A percentile compares a stretch with the other conserved stretches of the same genome.
Evolutionary conservation across 2,797 vertebrate genomes (phyloP).

Genomic region (Pangasius krempfi): DNA sequence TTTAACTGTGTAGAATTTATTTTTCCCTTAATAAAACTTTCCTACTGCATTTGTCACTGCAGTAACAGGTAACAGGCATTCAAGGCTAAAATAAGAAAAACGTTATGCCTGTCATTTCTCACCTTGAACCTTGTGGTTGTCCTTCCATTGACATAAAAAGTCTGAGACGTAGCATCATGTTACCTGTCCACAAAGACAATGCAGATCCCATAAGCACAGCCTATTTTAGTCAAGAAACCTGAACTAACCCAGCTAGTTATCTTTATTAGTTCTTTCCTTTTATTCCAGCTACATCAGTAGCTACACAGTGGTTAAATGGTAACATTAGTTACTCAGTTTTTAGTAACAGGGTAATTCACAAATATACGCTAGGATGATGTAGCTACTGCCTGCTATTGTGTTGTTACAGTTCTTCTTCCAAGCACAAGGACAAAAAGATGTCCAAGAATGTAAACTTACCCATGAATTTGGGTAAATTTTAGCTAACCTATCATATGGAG

Average conservation of each 20-base stretch:
- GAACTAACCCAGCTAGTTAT: neutral
- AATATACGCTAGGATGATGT: neutral
- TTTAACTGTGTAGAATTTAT: neutral
- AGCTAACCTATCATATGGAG: neutral
- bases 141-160: neutral
- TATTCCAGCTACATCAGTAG: neutral
- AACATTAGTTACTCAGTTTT: neutral
- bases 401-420: neutral
- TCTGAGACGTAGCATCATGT: neutral
- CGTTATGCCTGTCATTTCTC: neutral
- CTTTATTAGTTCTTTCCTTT: neutral
- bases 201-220: neutral
- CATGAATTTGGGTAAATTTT: too few relatives aligned
- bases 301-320: neutral
- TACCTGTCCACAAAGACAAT: neutral
- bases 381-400: neutral
- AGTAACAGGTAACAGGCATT: constrained; percentile 5
- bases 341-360: neutral
- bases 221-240: neutral
- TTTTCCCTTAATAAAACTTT: neutral
- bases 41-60: constrained; percentile 7
- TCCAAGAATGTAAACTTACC: neutral
- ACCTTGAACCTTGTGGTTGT: neutral
- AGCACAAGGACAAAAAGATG: neutral
- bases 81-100: neutral